phyloP scores from a whole-genome alignment of 2,797 vertebrate genomes.

The Scolopax rusticola region DNA sequence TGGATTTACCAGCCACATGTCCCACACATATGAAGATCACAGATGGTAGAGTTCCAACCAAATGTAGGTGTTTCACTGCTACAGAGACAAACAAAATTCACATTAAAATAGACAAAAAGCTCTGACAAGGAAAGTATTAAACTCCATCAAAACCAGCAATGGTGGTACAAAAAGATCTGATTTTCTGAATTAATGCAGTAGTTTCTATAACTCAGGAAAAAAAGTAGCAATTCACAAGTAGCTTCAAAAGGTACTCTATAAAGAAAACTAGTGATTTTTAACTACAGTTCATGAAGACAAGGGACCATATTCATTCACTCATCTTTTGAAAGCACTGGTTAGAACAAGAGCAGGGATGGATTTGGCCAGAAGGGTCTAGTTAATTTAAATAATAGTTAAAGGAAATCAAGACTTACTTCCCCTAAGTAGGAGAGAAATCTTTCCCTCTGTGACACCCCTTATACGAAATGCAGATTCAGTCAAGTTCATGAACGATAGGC shows the following conservation, averaged over 20 bases:
- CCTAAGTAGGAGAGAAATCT: background rate
- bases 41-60: background rate
- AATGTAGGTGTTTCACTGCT: background rate
- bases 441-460: background rate
- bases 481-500: background rate
- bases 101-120: background rate
- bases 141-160: background rate
- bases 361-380: background rate
- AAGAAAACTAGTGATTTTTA: background rate
- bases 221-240: background rate
- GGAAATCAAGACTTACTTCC: background rate
- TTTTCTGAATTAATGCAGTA: background rate
- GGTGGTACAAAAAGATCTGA: background rate
- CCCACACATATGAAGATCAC: background rate
- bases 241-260: background rate
- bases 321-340: background rate
- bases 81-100: background rate
- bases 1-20: background rate
- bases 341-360: background rate
- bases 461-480: background rate
- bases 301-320: background rate
- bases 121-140: background rate
- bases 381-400: background rate
- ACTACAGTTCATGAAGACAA: background rate
- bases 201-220: background rate